Evolutionary conservation across 1,140 invertebrate genomes (phyloP).

Genomic region (Oreohelix idahoensis): DNA sequence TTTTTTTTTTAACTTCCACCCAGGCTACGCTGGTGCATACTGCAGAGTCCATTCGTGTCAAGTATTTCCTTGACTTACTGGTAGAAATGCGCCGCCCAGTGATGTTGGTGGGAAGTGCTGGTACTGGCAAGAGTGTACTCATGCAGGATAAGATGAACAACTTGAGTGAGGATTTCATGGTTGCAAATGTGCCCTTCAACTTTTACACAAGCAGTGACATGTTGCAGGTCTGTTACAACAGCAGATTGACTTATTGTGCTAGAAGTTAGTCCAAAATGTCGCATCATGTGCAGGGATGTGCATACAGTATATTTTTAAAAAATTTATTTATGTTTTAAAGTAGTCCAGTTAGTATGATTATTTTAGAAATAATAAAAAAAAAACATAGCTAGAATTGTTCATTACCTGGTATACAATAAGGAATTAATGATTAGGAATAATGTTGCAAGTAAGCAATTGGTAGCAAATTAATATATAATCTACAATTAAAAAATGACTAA

Average conservation of each 20-base stretch:
- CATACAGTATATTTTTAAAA: no score
- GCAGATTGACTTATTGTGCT: neutral
- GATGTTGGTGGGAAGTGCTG: constrained; percentile 94
- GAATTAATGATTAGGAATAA: no score
- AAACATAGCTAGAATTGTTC: no score
- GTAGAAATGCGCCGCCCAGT: constrained; percentile 91
- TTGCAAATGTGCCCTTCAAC: constrained; percentile 95
- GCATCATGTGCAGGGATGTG: no score
- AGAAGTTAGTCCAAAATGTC: no score
- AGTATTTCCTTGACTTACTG: constrained; percentile 91
- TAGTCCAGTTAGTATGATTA: no score
- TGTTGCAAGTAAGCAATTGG: no score
- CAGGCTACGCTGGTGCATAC: constrained; percentile 93
- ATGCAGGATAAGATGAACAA: constrained; percentile 88
- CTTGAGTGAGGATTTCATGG: constrained; percentile 88
- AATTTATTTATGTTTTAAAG: no score
- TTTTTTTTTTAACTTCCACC: neutral
- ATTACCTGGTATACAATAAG: no score
- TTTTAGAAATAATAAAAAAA: no score
- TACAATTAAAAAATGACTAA: no score
- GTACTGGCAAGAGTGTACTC: constrained; percentile 71
- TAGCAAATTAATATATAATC: no score
- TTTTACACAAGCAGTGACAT: constrained; percentile 97
- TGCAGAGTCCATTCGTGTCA: constrained; percentile 90
- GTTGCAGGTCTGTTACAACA: constrained; percentile 74